Conservation (phyloP, 2,113 vertebrate species). For the Protobothrops flavoviridis region DNA sequence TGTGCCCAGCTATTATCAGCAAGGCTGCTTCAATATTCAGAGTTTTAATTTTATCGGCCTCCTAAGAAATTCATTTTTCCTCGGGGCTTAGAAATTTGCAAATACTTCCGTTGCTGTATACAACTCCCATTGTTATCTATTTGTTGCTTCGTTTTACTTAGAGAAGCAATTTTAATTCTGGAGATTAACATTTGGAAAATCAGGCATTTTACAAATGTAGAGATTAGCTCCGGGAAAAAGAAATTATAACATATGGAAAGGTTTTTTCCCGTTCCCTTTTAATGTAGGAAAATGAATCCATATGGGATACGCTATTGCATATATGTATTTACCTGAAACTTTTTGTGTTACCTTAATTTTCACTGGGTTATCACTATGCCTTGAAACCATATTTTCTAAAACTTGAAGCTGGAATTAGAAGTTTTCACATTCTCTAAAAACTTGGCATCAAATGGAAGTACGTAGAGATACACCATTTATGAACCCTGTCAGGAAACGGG, state of each 20-base stretch:
- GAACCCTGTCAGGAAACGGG: background rate
- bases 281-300: conserved; percentile 31
- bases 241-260: conserved; percentile 65
- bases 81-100: conserved; percentile 54
- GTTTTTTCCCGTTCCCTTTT: conserved; percentile 13
- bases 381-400: conserved; percentile 58
- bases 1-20: conserved; percentile 8
- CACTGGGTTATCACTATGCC: conserved; percentile 56
- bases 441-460: background rate
- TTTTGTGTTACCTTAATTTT: conserved; percentile 62
- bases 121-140: conserved; percentile 40
- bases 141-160: conserved; percentile 43
- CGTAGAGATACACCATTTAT: background rate
- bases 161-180: conserved; percentile 33
- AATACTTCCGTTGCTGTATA: conserved; percentile 50
- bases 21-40: conserved; percentile 70
- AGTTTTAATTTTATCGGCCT: conserved; percentile 69
- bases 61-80: conserved; percentile 67
- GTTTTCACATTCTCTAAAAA: conserved; percentile 28
- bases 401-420: conserved; percentile 44
- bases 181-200: conserved; percentile 49
- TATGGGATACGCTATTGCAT: conserved; percentile 48
- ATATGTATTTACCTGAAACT: conserved; percentile 65
- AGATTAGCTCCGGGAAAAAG: conserved; percentile 62
- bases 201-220: conserved; percentile 55